Evolutionary conservation across 2,888 invertebrate species (phyloP).

Genomic region (Aleiodes testaceus): DNA sequence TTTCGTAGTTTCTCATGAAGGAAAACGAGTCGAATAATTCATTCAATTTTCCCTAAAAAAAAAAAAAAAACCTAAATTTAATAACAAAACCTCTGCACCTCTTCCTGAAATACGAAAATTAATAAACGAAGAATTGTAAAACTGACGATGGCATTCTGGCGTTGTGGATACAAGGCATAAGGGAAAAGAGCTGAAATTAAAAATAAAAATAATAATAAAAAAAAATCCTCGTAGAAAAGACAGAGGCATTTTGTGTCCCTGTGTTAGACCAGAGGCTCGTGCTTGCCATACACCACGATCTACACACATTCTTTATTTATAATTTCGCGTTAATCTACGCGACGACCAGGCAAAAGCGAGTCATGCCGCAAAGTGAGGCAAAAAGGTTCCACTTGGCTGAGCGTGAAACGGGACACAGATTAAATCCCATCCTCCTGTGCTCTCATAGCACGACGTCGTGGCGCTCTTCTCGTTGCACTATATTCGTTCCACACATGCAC

Average conservation of each 20-base stretch:
- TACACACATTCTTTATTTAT: constrained; percentile 72
- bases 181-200: constrained; percentile 15
- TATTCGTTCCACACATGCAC: constrained; percentile 43
- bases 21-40: constrained; percentile 17
- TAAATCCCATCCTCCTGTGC: constrained; percentile 74
- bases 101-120: no score
- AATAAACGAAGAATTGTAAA: not conserved
- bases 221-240: constrained; percentile 26
- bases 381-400: constrained; percentile 75
- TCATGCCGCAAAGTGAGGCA: constrained; percentile 72
- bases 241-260: constrained; percentile 28
- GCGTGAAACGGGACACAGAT: constrained; percentile 77
- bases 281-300: constrained; percentile 44
- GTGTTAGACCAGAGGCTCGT: constrained; percentile 39
- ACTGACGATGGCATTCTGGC: constrained; percentile 13
- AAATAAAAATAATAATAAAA: constrained; percentile 23
- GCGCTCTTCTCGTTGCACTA: constrained; percentile 56
- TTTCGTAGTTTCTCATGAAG: constrained; percentile 16
- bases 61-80: no score
- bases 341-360: constrained; percentile 72
- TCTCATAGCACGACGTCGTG: constrained; percentile 62
- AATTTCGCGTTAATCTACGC: constrained; percentile 75
- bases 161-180: constrained; percentile 12
- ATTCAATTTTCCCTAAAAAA: no score
- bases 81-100: no score